Conservation (phyloP, 1,140 invertebrate species). For the Holotrichia oblita region DNA sequence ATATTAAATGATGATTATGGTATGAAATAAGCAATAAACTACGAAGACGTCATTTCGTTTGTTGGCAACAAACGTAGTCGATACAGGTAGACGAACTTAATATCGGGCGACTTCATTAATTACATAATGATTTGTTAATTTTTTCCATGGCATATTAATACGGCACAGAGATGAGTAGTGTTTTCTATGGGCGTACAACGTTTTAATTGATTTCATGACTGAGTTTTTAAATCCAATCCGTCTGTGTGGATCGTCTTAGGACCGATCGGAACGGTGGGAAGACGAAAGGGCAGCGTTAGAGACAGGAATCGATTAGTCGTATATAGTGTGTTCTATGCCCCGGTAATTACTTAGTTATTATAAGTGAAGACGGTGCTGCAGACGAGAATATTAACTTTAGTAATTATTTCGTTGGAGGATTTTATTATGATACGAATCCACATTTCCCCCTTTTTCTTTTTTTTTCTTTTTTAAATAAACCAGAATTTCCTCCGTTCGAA, state of each 20-base stretch:
- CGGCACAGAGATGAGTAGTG: conserved; percentile 20
- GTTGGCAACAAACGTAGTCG: background rate
- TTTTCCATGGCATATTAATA: conserved; percentile 14
- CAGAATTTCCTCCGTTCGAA: background rate
- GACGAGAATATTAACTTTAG: background rate
- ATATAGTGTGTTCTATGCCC: conserved; percentile 5
- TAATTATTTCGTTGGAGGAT: background rate
- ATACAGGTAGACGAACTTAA: conserved; percentile 1
- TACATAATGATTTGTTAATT: conserved; percentile 37
- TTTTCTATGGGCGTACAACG: conserved; percentile 14
- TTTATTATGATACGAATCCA: background rate
- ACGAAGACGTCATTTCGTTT: background rate
- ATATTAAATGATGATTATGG: background rate
- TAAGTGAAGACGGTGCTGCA: no score
- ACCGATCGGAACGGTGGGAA: background rate
- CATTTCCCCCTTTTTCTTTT: background rate
- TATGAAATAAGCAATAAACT: background rate
- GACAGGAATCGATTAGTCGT: conserved; percentile 24
- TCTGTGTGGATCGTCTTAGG: background rate
- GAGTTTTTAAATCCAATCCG: conserved; percentile 19
- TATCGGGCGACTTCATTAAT: conserved; percentile 11
- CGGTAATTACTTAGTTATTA: conserved; percentile 8
- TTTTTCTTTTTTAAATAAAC: conserved; percentile 1
- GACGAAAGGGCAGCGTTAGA: background rate
- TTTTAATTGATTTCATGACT: conserved; percentile 37